Evolutionary conservation across 2,797 vertebrate genomes (phyloP).

Genomic region (Rhinophrynus dorsalis): DNA sequence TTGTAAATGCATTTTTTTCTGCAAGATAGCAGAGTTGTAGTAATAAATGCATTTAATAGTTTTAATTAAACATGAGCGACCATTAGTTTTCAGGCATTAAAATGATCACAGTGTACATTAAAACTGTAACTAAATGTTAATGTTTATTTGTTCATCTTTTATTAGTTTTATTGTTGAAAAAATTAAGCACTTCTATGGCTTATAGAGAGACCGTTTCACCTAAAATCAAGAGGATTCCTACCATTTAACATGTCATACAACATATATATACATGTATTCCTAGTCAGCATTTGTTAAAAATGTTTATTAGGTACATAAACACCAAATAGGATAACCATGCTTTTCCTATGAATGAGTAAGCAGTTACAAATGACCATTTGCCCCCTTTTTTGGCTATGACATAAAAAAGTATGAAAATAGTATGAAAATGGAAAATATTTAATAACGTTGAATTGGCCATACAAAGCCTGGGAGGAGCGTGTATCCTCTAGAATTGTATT

Average conservation of each 20-base stretch:
- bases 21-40: neutral
- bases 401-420: no score
- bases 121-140: neutral
- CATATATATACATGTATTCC: neutral
- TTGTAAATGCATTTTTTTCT: neutral
- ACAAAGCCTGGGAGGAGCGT: no score
- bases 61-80: conserved; percentile 48
- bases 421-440: no score
- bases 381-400: no score
- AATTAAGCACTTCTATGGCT: neutral
- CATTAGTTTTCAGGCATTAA: conserved; percentile 12
- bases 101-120: neutral
- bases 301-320: no score
- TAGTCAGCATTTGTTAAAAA: no score
- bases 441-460: no score
- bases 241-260: neutral
- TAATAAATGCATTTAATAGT: conserved; percentile 1
- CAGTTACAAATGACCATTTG: no score
- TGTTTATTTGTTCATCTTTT: neutral
- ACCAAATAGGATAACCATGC: no score
- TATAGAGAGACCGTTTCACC: no score
- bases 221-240: neutral
- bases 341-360: no score
- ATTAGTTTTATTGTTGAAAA: neutral
- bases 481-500: no score